Conservation (phyloP, 1,140 invertebrate genomes). For the Tetramorium simillimum region DNA sequence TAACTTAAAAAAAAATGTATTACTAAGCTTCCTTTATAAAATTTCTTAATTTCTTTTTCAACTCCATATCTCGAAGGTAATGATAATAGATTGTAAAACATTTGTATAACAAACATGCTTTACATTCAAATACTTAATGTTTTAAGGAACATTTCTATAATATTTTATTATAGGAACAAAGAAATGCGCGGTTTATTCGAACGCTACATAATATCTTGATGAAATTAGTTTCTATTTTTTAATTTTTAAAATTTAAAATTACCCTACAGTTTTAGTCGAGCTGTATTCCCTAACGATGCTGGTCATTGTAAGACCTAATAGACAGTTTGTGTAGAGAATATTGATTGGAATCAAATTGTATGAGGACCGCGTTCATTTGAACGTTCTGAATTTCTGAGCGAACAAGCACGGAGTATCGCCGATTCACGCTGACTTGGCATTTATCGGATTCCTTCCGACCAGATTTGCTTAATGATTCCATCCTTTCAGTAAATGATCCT, state of each 20-base stretch:
- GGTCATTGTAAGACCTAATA: conserved; percentile 12
- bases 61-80: neutral
- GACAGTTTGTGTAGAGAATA: conserved; percentile 22
- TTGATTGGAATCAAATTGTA: conserved; percentile 23
- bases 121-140: neutral
- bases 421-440: conserved; percentile 20
- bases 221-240: neutral
- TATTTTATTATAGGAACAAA: neutral
- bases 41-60: neutral
- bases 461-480: conserved; percentile 24
- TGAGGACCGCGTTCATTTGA: neutral
- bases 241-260: neutral
- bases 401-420: conserved; percentile 15
- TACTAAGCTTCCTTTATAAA: neutral
- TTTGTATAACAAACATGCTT: neutral
- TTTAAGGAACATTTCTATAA: neutral
- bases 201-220: neutral
- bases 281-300: conserved; percentile 4
- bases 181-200: neutral
- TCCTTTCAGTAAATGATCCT: neutral
- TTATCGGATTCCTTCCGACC: conserved; percentile 33
- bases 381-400: conserved; percentile 12
- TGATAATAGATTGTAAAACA: neutral
- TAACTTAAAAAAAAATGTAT: neutral
- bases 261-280: neutral